Conservation (phyloP, 2,888 invertebrate genomes). For the Metacarcinus magister region DNA sequence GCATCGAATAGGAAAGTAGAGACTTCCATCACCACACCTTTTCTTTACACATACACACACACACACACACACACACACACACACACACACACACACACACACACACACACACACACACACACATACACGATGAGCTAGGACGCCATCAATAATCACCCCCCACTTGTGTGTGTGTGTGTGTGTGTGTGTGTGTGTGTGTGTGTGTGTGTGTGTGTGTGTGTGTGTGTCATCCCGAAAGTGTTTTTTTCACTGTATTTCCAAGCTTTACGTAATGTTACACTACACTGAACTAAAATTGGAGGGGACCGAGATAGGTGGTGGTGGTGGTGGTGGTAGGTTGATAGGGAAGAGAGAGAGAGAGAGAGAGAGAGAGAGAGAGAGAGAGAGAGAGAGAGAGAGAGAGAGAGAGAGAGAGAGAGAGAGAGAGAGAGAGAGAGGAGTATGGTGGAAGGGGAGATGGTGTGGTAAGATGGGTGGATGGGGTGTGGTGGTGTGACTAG, state of each 20-base stretch:
- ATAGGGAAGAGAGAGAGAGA: not conserved
- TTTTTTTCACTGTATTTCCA: not conserved
- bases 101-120: slow-evolving; percentile 70
- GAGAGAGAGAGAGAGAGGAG: not conserved
- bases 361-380: not conserved
- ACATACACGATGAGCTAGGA: not conserved
- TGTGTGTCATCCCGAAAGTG: too few relatives aligned
- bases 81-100: slow-evolving; percentile 37
- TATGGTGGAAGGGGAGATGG: too few relatives aligned
- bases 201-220: too few relatives aligned
- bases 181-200: slow-evolving; percentile 29
- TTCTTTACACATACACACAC: not conserved
- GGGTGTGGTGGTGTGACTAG: not conserved
- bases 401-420: not conserved
- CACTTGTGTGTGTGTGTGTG: slow-evolving; percentile 55
- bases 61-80: not conserved
- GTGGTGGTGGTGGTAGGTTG: not conserved
- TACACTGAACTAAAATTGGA: not conserved
- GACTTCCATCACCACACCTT: not conserved
- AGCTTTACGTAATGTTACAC: not conserved
- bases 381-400: not conserved
- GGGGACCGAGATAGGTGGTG: not conserved
- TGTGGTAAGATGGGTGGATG: not conserved
- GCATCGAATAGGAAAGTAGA: too few relatives aligned
- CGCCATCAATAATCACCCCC: not conserved